phyloP scores from a whole-genome alignment of 2,113 vertebrate genomes.

The Malaclemys terrapin region DNA sequence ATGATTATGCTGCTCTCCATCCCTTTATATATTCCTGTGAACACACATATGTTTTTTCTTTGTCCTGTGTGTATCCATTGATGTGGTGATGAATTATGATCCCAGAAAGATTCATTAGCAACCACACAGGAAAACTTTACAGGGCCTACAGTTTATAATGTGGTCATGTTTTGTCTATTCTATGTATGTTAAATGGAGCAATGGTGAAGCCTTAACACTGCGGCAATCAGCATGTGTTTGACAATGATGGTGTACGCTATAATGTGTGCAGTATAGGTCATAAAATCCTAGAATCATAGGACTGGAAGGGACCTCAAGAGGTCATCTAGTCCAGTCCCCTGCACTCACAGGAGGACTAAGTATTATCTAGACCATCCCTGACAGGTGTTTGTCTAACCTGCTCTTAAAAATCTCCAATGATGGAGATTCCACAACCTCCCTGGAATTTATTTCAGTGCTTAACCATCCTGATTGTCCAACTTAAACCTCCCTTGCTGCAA shows the following conservation, averaged over 20 bases:
- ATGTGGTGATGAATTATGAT: background rate
- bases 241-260: background rate
- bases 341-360: too few species aligned
- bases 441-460: too few species aligned
- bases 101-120: background rate
- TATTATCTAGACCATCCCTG: too few species aligned
- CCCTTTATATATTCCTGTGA: background rate
- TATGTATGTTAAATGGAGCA: background rate
- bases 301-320: too few species aligned
- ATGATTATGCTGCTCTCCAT: background rate
- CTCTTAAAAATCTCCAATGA: too few species aligned
- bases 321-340: too few species aligned
- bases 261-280: background rate
- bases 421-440: too few species aligned
- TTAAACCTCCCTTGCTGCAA: too few species aligned
- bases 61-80: background rate
- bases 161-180: background rate
- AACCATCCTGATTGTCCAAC: too few species aligned
- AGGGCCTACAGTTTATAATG: background rate
- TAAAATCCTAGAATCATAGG: too few species aligned
- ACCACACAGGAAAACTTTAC: background rate
- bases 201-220: accelerated
- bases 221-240: background rate
- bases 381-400: too few species aligned
- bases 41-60: background rate